phyloP scores from a whole-genome alignment of 2,888 invertebrate genomes.

The Netelia fuscicornis region DNA sequence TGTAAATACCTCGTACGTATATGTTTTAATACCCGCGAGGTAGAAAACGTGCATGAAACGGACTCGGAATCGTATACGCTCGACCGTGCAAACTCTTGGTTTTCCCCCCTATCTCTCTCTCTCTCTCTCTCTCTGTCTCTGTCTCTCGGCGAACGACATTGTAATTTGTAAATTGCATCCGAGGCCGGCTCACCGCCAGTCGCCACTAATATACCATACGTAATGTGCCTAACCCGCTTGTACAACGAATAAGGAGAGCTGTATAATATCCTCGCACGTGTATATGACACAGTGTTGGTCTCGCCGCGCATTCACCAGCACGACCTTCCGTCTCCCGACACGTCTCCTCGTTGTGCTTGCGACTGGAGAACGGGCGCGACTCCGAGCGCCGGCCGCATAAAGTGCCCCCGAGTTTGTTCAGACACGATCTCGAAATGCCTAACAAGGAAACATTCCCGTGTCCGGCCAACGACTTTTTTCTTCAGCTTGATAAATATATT shows the following conservation, averaged over 20 bases:
- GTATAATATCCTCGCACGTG: conserved; percentile 44
- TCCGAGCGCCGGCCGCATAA: neutral
- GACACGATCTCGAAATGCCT: conserved; percentile 32
- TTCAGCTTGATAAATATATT: neutral
- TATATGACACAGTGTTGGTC: conserved; percentile 37
- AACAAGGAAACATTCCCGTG: neutral
- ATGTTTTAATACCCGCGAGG: too few relatives aligned
- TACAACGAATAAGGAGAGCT: conserved; percentile 20
- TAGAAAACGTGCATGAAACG: too few relatives aligned
- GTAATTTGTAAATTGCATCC: conserved; percentile 79
- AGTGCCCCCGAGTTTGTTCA: conserved; percentile 3
- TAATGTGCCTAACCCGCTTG: conserved; percentile 1
- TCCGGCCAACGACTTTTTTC: conserved; percentile 17
- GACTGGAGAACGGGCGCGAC: conserved; percentile 39
- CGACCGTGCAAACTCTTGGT: too few relatives aligned
- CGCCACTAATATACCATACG: conserved; percentile 4
- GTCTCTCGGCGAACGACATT: conserved; percentile 74
- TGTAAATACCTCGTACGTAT: too few relatives aligned
- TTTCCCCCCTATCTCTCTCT: too few relatives aligned
- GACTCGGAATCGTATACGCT: too few relatives aligned
- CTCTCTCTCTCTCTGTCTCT: too few relatives aligned
- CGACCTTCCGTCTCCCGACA: conserved; percentile 57
- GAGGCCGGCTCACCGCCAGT: conserved; percentile 38
- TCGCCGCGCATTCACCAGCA: conserved; percentile 47
- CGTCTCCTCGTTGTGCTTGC: conserved; percentile 13